Evolutionary conservation across 1,140 invertebrate species (phyloP).

Genomic region (Drosophila neocordata): DNA sequence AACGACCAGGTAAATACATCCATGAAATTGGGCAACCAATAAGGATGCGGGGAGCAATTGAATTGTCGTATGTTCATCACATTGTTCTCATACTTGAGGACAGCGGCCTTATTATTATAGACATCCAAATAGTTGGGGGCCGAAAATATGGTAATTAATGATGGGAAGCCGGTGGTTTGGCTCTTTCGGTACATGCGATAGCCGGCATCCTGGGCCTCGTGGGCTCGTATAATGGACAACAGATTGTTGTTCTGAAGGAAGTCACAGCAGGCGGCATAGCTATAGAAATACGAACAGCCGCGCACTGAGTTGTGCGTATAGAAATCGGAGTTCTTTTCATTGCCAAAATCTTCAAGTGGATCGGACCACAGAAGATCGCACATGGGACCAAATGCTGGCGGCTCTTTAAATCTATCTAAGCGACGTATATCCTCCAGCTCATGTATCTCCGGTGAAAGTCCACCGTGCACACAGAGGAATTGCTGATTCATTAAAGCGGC

Average conservation of each 20-base stretch:
- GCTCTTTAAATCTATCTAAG: conserved; percentile 99
- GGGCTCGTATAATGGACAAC: conserved; percentile 99
- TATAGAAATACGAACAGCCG: conserved; percentile 99
- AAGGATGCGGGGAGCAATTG: conserved; percentile 99
- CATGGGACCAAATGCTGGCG: conserved; percentile 99
- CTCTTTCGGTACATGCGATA: conserved; percentile 99
- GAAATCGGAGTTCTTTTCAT: conserved; percentile 99
- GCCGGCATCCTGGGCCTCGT: conserved; percentile 99
- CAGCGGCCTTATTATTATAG: conserved; percentile 99
- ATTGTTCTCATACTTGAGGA: conserved; percentile 99
- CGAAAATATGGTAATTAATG: conserved; percentile 99
- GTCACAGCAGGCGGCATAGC: conserved; percentile 99
- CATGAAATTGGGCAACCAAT: conserved; percentile 99
- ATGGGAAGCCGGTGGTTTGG: conserved; percentile 99
- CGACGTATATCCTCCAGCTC: conserved; percentile 99
- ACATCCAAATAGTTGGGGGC: conserved; percentile 99
- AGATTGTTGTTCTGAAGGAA: conserved; percentile 99
- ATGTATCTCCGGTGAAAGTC: conserved; percentile 99
- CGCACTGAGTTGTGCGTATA: conserved; percentile 99
- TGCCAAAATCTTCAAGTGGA: conserved; percentile 99
- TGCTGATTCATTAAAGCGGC: conserved; percentile 99
- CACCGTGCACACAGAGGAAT: conserved; percentile 99
- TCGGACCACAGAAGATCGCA: conserved; percentile 99
- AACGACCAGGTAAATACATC: conserved; percentile 99
- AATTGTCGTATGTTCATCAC: conserved; percentile 99